Conservation (phyloP, 2,113 vertebrate genomes). For the Amia ocellicauda region DNA sequence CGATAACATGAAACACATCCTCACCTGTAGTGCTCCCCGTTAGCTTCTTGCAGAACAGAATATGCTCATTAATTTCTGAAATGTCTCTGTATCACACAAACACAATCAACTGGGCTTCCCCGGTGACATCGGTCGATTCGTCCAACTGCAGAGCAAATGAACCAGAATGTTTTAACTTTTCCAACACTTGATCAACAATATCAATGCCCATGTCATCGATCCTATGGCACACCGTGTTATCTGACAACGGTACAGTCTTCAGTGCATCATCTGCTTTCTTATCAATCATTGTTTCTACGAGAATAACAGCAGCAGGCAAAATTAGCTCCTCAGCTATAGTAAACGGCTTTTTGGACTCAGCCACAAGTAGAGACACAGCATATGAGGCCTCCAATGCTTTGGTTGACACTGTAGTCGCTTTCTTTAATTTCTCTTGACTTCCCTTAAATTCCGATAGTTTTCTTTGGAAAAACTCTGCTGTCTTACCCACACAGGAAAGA, state of each 20-base stretch:
- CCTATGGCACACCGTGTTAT: not conserved
- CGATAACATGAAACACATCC: slow-evolving; percentile 20
- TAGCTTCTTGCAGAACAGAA: slow-evolving; percentile 23
- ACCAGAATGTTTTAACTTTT: not conserved
- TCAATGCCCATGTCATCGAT: slow-evolving; percentile 3
- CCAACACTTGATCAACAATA: slow-evolving; percentile 2
- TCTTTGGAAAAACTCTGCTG: slow-evolving; percentile 8
- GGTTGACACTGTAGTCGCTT: slow-evolving; percentile 7
- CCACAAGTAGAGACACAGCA: slow-evolving; percentile 10
- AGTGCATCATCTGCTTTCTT: slow-evolving; percentile 3
- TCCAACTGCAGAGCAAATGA: slow-evolving; percentile 2
- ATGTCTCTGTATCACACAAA: slow-evolving; percentile 21
- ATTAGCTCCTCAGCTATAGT: not conserved
- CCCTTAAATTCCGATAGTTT: slow-evolving; percentile 23
- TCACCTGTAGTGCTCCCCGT: slow-evolving; percentile 7
- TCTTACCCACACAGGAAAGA: not conserved
- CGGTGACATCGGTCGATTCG: slow-evolving; percentile 2
- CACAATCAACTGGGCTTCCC: slow-evolving; percentile 4
- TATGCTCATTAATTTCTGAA: slow-evolving; percentile 21
- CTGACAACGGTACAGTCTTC: not conserved
- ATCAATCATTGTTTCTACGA: slow-evolving; percentile 4
- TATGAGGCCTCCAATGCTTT: not conserved
- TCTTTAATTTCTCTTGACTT: slow-evolving; percentile 18
- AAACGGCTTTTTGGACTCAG: not conserved
- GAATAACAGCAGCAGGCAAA: not conserved